Percentiles rank a stretch among this genome's conserved stretches.
Conservation (phyloP, 2,888 invertebrate species). For the Dorcus hopei region DNA sequence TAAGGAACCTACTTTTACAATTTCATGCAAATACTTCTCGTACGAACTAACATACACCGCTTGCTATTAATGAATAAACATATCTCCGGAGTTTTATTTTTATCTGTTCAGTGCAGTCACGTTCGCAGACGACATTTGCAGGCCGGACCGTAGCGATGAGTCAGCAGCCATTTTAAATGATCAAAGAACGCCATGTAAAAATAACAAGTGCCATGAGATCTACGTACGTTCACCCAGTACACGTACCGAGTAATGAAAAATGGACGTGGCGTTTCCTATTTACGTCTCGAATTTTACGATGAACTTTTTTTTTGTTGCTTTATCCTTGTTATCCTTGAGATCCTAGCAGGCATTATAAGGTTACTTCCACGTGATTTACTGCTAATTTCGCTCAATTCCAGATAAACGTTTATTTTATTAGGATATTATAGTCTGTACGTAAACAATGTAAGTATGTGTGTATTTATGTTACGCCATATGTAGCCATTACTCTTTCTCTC, state of each 20-base stretch:
- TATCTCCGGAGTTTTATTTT: constrained; percentile 4
- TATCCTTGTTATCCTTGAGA: not conserved
- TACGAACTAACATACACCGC: not conserved
- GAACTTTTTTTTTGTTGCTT: not conserved
- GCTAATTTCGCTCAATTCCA: not conserved
- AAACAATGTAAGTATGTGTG: not conserved
- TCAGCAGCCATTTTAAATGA: constrained; percentile 43
- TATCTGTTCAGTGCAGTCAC: constrained; percentile 3
- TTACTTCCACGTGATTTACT: not conserved
- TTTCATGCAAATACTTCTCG: not conserved
- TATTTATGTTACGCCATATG: not conserved
- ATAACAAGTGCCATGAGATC: constrained; percentile 24
- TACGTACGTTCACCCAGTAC: constrained; percentile 14
- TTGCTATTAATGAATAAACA: not conserved
- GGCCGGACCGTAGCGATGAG: constrained; percentile 43
- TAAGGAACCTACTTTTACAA: not conserved
- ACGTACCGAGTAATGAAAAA: constrained; percentile 16
- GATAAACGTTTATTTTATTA: not conserved
- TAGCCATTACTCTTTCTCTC: not conserved
- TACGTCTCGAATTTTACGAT: constrained; percentile 2
- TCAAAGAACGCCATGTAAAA: constrained; percentile 25
- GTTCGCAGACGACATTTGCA: constrained; percentile 38
- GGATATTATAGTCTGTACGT: not conserved
- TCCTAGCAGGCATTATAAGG: not conserved
- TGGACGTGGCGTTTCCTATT: constrained; percentile 9